phyloP scores from a whole-genome alignment of 2,888 invertebrate species.

The Pardosa pseudoannulata region DNA sequence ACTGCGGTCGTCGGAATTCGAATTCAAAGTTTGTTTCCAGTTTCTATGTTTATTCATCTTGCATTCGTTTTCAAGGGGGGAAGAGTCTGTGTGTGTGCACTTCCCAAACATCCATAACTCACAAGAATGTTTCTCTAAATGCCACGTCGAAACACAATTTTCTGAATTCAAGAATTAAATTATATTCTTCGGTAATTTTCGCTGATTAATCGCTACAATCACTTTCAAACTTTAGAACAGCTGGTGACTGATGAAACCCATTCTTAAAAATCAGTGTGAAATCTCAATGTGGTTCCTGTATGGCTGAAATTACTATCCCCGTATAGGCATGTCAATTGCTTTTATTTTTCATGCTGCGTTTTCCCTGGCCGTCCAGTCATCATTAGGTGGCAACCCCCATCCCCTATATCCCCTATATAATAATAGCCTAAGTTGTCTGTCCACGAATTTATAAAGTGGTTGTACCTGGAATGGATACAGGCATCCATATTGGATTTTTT shows the following conservation, averaged over 20 bases:
- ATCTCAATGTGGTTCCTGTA: neutral
- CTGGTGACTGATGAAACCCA: neutral
- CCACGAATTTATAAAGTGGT: too few relatives aligned
- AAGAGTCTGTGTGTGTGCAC: neutral
- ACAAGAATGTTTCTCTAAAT: conserved; percentile 7
- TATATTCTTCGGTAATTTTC: conserved; percentile 7
- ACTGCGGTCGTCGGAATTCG: neutral
- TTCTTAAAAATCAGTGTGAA: neutral
- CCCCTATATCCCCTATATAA: too few relatives aligned
- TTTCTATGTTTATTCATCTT: neutral
- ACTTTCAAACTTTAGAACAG: neutral
- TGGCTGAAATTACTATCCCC: neutral
- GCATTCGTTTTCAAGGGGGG: neutral
- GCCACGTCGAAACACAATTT: conserved; percentile 10
- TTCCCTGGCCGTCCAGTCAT: too few relatives aligned
- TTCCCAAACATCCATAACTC: neutral
- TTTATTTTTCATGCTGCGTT: too few relatives aligned
- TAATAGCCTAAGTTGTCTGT: too few relatives aligned
- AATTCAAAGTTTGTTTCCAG: conserved; percentile 3
- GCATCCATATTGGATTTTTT: too few relatives aligned
- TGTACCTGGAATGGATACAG: too few relatives aligned
- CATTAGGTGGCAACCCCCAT: too few relatives aligned
- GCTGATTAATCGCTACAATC: conserved; percentile 1
- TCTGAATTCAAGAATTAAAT: conserved; percentile 7
- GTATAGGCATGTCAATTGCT: too few relatives aligned